Evolutionary conservation across 1,140 invertebrate genomes (phyloP).

Genomic region (Atopsyche davidsoni): DNA sequence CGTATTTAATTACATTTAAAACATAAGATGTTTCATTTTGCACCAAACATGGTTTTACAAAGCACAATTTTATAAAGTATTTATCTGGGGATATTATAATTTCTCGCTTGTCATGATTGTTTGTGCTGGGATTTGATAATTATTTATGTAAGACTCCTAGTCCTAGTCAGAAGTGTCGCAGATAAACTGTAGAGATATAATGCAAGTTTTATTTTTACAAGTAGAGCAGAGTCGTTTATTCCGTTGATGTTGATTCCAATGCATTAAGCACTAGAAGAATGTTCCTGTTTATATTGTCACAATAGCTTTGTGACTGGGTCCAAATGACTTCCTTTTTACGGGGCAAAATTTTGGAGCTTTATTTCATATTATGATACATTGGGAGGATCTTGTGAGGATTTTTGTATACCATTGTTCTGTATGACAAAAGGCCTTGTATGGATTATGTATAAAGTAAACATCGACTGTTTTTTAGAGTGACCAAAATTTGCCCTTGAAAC

Average conservation of each 20-base stretch:
- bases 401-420: no score
- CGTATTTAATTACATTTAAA: slow-evolving; percentile 31
- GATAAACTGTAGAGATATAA: slow-evolving; percentile 16
- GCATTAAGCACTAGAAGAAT: slow-evolving; percentile 26
- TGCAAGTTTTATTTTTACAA: slow-evolving; percentile 11
- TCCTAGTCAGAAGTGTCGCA: slow-evolving; percentile 16
- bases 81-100: slow-evolving; percentile 24
- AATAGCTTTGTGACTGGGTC: slow-evolving; percentile 23
- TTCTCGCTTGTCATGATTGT: slow-evolving; percentile 24
- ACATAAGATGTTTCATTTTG: slow-evolving; percentile 24
- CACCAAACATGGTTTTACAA: slow-evolving; percentile 25
- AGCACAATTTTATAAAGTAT: slow-evolving; percentile 24
- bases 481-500: slow-evolving; percentile 1
- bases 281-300: slow-evolving; percentile 26
- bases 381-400: no score
- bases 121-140: slow-evolving; percentile 27
- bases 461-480: no score
- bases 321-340: slow-evolving; percentile 20
- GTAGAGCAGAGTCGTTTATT: neutral
- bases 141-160: slow-evolving; percentile 28
- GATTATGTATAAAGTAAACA: no score
- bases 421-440: no score
- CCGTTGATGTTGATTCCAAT: slow-evolving; percentile 3
- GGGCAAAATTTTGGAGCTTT: neutral
- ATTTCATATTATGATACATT: no score